phyloP scores from a whole-genome alignment of 2,888 invertebrate genomes.

The Plemyria rubiginata region DNA sequence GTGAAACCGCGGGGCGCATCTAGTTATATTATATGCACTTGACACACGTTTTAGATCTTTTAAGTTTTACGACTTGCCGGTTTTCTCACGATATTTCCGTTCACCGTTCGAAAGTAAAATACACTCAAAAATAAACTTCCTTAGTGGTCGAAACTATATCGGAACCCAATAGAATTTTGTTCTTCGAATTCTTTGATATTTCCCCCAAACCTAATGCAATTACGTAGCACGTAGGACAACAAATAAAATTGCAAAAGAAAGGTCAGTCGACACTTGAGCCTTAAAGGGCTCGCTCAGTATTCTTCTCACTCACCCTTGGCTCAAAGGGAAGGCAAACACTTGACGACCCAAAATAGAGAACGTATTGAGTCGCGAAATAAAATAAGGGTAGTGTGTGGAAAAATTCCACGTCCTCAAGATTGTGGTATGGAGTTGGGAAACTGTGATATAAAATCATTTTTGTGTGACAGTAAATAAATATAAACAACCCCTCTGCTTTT shows the following conservation, averaged over 20 bases:
- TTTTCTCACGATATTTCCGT: too few species aligned
- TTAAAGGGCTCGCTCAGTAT: slow-evolving; percentile 75
- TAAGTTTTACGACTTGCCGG: too few species aligned
- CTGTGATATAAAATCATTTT: slow-evolving; percentile 11
- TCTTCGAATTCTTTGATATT: slow-evolving; percentile 42
- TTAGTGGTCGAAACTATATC: too few species aligned
- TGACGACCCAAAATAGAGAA: slow-evolving; percentile 75
- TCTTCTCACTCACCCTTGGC: slow-evolving; percentile 76
- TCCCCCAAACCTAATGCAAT: slow-evolving; percentile 64
- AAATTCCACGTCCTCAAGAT: slow-evolving; percentile 37
- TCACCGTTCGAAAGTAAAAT: too few species aligned
- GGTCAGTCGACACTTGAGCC: slow-evolving; percentile 69
- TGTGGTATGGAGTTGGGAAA: slow-evolving; percentile 54
- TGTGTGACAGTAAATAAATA: slow-evolving; percentile 5
- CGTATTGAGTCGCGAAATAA: slow-evolving; percentile 83
- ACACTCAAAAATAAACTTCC: too few species aligned
- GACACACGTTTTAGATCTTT: too few species aligned
- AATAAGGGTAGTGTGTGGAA: slow-evolving; percentile 75
- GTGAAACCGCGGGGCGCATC: too few species aligned
- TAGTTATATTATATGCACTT: too few species aligned
- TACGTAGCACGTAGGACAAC: slow-evolving; percentile 74
- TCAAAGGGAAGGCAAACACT: slow-evolving; percentile 63
- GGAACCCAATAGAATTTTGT: not conserved
- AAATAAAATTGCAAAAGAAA: slow-evolving; percentile 80
- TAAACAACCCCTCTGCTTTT: too few species aligned